These are phyloP conservation scores for Ceratina japonica DNA, from an alignment of 1,140 invertebrate genomes.

Conservation along the genomic window DNA sequence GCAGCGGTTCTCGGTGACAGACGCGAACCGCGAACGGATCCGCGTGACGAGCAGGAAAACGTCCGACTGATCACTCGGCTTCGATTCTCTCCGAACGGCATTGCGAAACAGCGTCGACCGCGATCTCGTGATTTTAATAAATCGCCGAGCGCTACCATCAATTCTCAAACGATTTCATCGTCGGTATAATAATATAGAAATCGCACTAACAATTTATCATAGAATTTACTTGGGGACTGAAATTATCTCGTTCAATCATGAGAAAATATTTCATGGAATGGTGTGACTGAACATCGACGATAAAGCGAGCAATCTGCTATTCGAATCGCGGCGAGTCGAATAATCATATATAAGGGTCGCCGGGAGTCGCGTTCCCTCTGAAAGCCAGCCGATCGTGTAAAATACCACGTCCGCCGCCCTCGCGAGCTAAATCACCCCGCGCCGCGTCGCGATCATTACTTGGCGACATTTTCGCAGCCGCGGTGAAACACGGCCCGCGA, in stretches of 20 bases:
- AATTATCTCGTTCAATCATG: no score
- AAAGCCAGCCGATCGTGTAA: constrained; percentile 34
- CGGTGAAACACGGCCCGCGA: constrained; percentile 25
- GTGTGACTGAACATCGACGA: no score
- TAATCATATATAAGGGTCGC: constrained; percentile 16
- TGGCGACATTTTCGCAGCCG: constrained; percentile 39
- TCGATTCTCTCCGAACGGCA: no score
- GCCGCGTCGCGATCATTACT: constrained; percentile 38
- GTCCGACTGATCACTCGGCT: constrained; percentile 37
- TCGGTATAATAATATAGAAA: no score
- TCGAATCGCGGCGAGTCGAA: no score
- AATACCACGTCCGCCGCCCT: constrained; percentile 20
- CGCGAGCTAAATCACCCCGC: constrained; percentile 30
- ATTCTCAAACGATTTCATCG: no score
- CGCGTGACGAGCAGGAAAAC: constrained; percentile 25
- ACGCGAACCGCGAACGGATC: no score
- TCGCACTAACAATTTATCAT: no score
- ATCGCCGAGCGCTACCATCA: not conserved
- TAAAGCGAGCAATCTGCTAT: no score
- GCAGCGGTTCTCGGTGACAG: constrained; percentile 49
- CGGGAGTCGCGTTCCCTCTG: no score
- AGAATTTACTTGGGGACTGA: not conserved
- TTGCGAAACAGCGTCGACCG: constrained; percentile 17
- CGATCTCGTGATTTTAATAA: constrained; percentile 22
- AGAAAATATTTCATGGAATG: no score